phyloP scores from a whole-genome alignment of 2,888 invertebrate genomes.

The Neria commutata region DNA sequence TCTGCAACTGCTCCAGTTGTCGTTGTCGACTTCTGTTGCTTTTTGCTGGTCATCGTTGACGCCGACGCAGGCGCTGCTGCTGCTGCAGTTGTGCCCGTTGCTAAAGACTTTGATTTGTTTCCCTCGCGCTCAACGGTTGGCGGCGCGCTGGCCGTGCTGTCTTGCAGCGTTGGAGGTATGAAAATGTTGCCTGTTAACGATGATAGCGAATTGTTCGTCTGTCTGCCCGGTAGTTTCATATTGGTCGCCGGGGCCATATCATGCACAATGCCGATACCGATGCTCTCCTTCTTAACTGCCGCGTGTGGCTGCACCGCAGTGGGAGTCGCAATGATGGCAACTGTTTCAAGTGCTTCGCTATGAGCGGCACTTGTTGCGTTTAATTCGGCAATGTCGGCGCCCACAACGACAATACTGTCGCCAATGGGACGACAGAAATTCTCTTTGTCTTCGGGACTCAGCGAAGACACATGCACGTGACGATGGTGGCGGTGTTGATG shows the following conservation, averaged over 20 bases:
- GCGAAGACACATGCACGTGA: constrained; percentile 40
- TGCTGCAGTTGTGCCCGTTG: constrained; percentile 29
- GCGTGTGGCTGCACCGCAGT: not conserved
- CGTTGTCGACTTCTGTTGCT: not conserved
- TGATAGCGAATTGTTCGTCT: constrained; percentile 86
- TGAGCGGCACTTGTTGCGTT: constrained; percentile 41
- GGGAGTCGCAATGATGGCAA: not conserved
- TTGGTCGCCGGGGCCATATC: constrained; percentile 61
- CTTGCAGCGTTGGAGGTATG: constrained; percentile 64
- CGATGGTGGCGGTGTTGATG: constrained; percentile 7
- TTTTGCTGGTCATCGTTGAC: not conserved
- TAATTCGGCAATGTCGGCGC: constrained; percentile 45
- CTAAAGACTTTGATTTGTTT: constrained; percentile 23
- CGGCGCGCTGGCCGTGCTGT: constrained; percentile 5
- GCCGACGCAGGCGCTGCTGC: constrained; percentile 27
- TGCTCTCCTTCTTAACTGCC: constrained; percentile 27
- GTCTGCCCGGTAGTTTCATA: constrained; percentile 69
- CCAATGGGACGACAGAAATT: constrained; percentile 50
- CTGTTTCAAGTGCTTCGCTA: constrained; percentile 21
- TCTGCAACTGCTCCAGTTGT: constrained; percentile 24
- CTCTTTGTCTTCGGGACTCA: constrained; percentile 57
- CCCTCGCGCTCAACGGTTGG: constrained; percentile 11
- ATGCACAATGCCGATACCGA: constrained; percentile 26
- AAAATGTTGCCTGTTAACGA: constrained; percentile 84
- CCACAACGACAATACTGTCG: constrained; percentile 41